Evolutionary conservation across 1,140 invertebrate genomes (phyloP).

Genomic region (Anthonomus grandis): DNA sequence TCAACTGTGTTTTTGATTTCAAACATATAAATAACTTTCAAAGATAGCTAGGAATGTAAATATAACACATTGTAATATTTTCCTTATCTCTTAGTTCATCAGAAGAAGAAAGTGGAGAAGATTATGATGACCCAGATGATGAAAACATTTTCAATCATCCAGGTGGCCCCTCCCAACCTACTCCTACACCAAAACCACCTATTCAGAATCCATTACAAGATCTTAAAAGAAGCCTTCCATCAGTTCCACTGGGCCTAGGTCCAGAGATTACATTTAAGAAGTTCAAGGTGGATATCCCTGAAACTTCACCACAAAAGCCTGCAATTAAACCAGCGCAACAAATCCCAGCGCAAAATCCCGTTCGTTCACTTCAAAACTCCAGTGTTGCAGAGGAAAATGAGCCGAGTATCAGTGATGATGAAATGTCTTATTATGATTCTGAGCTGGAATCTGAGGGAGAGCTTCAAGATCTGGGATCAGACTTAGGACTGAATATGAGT

Average conservation of each 20-base stretch:
- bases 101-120: slow-evolving; percentile 34
- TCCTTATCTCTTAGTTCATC: slow-evolving; percentile 26
- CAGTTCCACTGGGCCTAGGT: slow-evolving; percentile 9
- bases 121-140: slow-evolving; percentile 22
- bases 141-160: too few species aligned
- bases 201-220: slow-evolving; percentile 1
- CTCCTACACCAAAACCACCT: neutral
- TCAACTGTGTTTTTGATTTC: too few species aligned
- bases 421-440: slow-evolving; percentile 41
- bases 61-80: too few species aligned
- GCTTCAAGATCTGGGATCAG: slow-evolving; percentile 21
- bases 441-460: slow-evolving; percentile 42
- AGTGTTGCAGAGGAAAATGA: slow-evolving; percentile 22
- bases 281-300: slow-evolving; percentile 25
- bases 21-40: too few species aligned
- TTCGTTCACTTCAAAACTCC: neutral
- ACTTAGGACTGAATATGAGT: slow-evolving; percentile 19
- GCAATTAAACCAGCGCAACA: neutral
- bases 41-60: too few species aligned
- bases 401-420: slow-evolving; percentile 40
- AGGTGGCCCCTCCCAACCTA: neutral
- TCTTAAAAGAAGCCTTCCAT: slow-evolving; percentile 31
- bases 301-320: neutral
- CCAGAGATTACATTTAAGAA: slow-evolving; percentile 34
- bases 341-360: neutral